Base-by-base conservation (phyloP, 2,113 vertebrate genomes). In the Nesogale talazaci region DNA sequence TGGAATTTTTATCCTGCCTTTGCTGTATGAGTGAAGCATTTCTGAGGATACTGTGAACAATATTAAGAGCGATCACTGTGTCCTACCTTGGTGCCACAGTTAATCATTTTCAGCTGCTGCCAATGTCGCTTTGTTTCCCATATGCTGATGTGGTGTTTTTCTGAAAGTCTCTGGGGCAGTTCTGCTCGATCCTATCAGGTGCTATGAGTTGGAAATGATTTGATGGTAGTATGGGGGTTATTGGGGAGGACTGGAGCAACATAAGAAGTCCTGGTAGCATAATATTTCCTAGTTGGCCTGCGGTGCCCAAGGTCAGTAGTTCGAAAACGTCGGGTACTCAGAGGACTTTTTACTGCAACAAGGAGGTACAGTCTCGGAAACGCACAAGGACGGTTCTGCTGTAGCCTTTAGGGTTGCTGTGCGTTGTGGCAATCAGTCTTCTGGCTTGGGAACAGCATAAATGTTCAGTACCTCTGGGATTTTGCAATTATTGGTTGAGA, bases 1-100 rank as follows among this genome's bases (percentile, higher is more conserved):
- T 93, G 95, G 94, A 94, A 90, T 80, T 79, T 89, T 94, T 94
- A 46, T 83, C 78, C 67, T 94, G 20, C 90, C 23, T 75, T 0
- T 77, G 74, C 93, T 72, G 8, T 83, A 12, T 78, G 72, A 81
- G 11, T n/a, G 25, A 86, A 90, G 67, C 86, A 46, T 29, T 72
- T 89, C 72, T 16, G 88, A 59, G 72, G 88, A 70, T 65, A 85
- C 83, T 83, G 34, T 89, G 67, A 87, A 75, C 12, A 56, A 5
- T 31, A 20, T 3, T 69, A 34, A 78, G 40, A 38, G 75, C 25
- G 42, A 76, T 52, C 40, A 52, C 57, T 17, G 34, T 52, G 88
- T 92, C 85, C 76, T 61, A 38, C 29, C 56, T 0, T 42, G 25
- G 40, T 67, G 77, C 42, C 93, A 85, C 40, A 14, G 10, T 75